Percentiles rank a stretch among this genome's conserved stretches.
These are phyloP conservation scores for Meliscaeva auricollis DNA, from an alignment of 2,888 invertebrate genomes.

Conservation along the genomic window DNA sequence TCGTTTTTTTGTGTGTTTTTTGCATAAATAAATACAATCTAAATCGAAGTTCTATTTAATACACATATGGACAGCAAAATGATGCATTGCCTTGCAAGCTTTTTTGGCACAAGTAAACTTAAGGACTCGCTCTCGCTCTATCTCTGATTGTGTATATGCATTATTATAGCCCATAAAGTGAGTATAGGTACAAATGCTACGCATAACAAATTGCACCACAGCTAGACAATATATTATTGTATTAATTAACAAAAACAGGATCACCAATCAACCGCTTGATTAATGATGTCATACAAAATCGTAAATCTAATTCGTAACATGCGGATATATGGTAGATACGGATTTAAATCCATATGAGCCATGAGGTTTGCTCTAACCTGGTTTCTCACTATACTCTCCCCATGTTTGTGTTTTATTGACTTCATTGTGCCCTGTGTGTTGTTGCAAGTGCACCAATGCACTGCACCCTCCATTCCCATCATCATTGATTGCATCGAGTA, in stretches of 20 bases:
- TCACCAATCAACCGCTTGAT: conserved; percentile 84
- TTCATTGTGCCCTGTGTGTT: not conserved
- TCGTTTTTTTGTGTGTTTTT: too few species aligned
- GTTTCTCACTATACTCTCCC: conserved; percentile 31
- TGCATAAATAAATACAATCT: conserved; percentile 8
- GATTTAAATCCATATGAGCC: conserved; percentile 65
- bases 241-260: conserved; percentile 85
- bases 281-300: conserved; percentile 84
- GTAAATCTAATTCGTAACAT: conserved; percentile 83
- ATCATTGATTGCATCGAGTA: not conserved
- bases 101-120: conserved; percentile 53
- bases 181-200: conserved; percentile 52
- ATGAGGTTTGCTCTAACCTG: conserved; percentile 69
- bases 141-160: not conserved
- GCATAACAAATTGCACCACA: conserved; percentile 71
- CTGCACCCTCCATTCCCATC: too few species aligned
- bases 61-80: conserved; percentile 23
- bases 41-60: conserved; percentile 21
- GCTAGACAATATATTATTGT: conserved; percentile 83
- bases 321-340: conserved; percentile 47
- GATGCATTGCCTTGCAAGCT: conserved; percentile 43
- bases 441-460: not conserved
- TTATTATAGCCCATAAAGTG: not conserved
- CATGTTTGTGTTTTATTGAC: conserved; percentile 19
- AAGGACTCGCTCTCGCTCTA: conserved; percentile 38